Percentiles rank a stretch among this genome's conserved stretches.
phyloP scores from a whole-genome alignment of 2,888 invertebrate genomes.

The Drosophila sordidapex region DNA sequence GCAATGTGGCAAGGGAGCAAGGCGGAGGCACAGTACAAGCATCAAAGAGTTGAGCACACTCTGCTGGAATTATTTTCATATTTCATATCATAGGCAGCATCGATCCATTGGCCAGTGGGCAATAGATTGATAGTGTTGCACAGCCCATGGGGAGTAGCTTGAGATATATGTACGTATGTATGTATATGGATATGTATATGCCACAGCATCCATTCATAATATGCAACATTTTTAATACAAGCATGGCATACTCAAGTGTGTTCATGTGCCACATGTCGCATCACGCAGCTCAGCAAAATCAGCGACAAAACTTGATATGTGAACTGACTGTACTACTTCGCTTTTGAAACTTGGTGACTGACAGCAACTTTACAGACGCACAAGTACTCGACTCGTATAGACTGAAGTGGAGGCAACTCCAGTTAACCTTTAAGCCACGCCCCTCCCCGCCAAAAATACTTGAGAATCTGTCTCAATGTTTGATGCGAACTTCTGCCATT shows the following conservation, averaged over 20 bases:
- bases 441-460: slow-evolving; percentile 38
- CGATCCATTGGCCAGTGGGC: slow-evolving; percentile 19
- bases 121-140: not conserved
- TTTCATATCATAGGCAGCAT: slow-evolving; percentile 31
- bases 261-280: slow-evolving; percentile 10
- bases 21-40: slow-evolving; percentile 35
- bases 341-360: slow-evolving; percentile 48
- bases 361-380: slow-evolving; percentile 61
- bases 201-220: not conserved
- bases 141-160: not conserved
- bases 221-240: not conserved
- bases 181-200: not conserved
- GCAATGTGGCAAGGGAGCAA: slow-evolving; percentile 9
- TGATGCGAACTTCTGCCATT: slow-evolving; percentile 59
- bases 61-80: slow-evolving; percentile 50
- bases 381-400: slow-evolving; percentile 42
- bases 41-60: slow-evolving; percentile 43
- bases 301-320: slow-evolving; percentile 22
- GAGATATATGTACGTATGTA: not conserved
- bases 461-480: slow-evolving; percentile 53
- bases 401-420: slow-evolving; percentile 22
- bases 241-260: not conserved
- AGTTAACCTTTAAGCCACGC: slow-evolving; percentile 26
- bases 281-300: slow-evolving; percentile 16
- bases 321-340: slow-evolving; percentile 34